These are phyloP conservation scores for Muscina levida DNA, from an alignment of 2,888 invertebrate species.

Conservation along the genomic window DNA sequence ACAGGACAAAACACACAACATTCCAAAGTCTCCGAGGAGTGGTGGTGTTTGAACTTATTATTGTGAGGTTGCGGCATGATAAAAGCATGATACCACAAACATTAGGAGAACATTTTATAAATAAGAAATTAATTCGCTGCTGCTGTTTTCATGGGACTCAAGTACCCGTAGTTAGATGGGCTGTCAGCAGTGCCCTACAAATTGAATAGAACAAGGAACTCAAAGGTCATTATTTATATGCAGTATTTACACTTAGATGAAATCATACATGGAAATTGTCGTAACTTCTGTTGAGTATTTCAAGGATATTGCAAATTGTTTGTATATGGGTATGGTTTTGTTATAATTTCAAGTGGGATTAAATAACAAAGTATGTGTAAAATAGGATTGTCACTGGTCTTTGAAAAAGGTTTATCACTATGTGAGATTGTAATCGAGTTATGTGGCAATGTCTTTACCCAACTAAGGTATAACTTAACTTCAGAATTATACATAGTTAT, in stretches of 20 bases:
- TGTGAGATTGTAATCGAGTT: no score
- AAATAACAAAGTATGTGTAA: no score
- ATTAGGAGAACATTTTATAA: conserved; percentile 2
- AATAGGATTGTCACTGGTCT: no score
- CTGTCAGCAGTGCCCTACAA: not conserved
- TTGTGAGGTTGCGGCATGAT: not conserved
- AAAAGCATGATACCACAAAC: not conserved
- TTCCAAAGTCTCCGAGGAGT: no score
- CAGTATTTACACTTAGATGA: not conserved
- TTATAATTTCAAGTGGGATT: no score
- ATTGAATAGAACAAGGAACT: not conserved
- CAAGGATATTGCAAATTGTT: no score
- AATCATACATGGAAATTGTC: conserved; percentile 6
- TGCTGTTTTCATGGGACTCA: not conserved
- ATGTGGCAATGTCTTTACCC: no score
- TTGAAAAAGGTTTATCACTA: no score
- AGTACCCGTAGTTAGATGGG: not conserved
- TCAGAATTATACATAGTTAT: no score
- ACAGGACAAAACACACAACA: not conserved
- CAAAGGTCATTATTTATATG: no score
- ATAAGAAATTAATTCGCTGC: conserved; percentile 25
- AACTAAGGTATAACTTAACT: no score
- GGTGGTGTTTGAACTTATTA: conserved; percentile 20
- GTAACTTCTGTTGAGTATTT: conserved; percentile 53
- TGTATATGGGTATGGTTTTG: no score